Base-by-base conservation (phyloP, 2,113 vertebrate genomes). In the Anarrhichthys ocellatus region DNA sequence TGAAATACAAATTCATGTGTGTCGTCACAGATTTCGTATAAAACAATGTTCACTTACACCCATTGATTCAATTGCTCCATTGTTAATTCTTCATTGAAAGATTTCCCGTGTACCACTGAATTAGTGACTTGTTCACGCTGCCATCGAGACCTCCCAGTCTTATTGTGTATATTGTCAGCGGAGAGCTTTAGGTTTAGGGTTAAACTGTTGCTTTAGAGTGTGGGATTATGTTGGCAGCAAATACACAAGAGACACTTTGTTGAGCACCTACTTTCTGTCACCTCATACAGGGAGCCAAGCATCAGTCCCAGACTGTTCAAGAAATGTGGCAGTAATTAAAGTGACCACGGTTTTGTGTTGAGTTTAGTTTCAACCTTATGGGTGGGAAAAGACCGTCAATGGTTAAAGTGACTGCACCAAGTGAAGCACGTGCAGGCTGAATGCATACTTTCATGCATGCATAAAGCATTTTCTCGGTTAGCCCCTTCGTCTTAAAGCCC, bases 81-180 rank as follows among this genome's bases (percentile, higher is more conserved):
- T 85, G 65, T 85, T 62, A 44, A 74, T 82, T 85, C 58, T 78
- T 46, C 56, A 68, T 81, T 81, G 29, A 84, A 78, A 69, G 59
- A 46, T 54, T 86, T 74, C 69, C 61, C 36, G 5, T 10, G 40
- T 1, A 24, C 24, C 5, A 0, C 6, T 82, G 63, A 88, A 80
- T 70, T 52, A 29, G 17, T 63, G 24, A 79, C 36, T 24, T 82
- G 76, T 86, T 80, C 36, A 52, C 2, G 9, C 11, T 52, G 66
- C 67, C 79, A 42, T 48, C 46, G 75, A 63, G 65, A 65, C 66
- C 63, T 54, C 46, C 40, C 15, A 2, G 48, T 42, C 62, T 72
- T 66, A 73, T 40, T 76, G 72, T 79, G 36, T 24, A 27, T 46
- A n/a, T 42, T 71, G 46, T 58, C 58, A 48, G 29, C 11, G 63